Evolutionary conservation across 1,140 invertebrate genomes (phyloP).

Genomic region (Glossosoma conforme): DNA sequence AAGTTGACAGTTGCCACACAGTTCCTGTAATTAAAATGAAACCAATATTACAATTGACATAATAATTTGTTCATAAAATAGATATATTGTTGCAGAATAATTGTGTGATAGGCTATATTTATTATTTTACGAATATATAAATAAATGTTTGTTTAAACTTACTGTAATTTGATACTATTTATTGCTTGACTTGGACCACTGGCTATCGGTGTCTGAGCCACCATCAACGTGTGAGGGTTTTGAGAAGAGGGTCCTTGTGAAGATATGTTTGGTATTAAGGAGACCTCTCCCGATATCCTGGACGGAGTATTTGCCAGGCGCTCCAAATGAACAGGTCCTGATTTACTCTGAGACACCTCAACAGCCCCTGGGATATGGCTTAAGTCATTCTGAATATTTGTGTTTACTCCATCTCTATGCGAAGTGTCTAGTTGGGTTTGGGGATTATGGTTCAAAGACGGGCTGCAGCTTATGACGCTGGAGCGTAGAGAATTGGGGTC

Average conservation of each 20-base stretch:
- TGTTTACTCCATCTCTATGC: too few relatives aligned
- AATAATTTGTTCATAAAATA: slow-evolving; percentile 66
- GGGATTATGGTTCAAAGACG: too few relatives aligned
- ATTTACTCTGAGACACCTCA: too few relatives aligned
- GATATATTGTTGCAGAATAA: not conserved
- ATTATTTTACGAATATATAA: not conserved
- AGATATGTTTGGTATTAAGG: slow-evolving; percentile 24
- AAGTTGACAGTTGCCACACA: slow-evolving; percentile 95
- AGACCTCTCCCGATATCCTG: slow-evolving; percentile 25
- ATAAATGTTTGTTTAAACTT: slow-evolving; percentile 33
- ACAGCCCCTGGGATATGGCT: too few relatives aligned
- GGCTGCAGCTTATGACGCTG: slow-evolving; percentile 15
- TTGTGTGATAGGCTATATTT: slow-evolving; percentile 1
- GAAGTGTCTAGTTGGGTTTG: too few relatives aligned
- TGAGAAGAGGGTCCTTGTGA: slow-evolving; percentile 21
- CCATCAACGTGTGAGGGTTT: slow-evolving; percentile 45
- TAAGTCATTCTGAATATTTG: too few relatives aligned
- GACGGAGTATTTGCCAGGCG: slow-evolving; percentile 12
- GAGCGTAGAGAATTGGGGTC: slow-evolving; percentile 11
- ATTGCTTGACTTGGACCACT: slow-evolving; percentile 45
- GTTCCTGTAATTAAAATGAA: slow-evolving; percentile 60
- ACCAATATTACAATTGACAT: slow-evolving; percentile 92
- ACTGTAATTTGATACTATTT: slow-evolving; percentile 49
- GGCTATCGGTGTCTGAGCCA: slow-evolving; percentile 42
- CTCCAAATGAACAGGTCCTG: not conserved